Evolutionary conservation across 2,797 vertebrate genomes (phyloP), one percentile per base, ranked within the genome.

Genomic region (Pygocentrus nattereri): DNA sequence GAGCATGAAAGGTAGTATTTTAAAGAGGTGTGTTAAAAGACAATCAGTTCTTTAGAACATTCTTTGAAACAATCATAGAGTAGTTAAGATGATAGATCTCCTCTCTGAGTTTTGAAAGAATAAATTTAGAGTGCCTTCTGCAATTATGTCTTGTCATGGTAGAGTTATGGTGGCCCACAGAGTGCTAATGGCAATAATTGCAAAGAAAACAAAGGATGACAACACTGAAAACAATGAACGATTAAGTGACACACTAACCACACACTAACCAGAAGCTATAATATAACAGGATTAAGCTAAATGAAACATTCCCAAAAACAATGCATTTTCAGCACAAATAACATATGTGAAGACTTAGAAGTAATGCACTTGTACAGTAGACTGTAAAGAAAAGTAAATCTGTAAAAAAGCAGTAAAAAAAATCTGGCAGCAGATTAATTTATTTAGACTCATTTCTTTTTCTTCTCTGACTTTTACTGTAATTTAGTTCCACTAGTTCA

Each of bases 91-190:
- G 59, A 82, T 67, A 69, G 50, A 74, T 80, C 15, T 47, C 41
- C 67, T 52, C 71, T 70, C 56, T 50, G 62, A 69, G 38, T 61
- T 76, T 79, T 78, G 50, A 65, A 67, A 69, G 71, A 58, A 76
- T 47, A 8, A 19, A 27, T 27, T 73, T 83, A 31, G 62, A 65
- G 18, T 21, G 11, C 44, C 31, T 70, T 69, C 70, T 76, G 10
- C 74, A 65, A 80, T 86, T 69, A 77, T 30, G 44, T 62, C 80
- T 34, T 16, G 15, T 84, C 74, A 54, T 31, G 31, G 74, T 47
- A 25, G 68, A 38, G 38, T 72, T 80, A 30, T 71, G 18, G 49
- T 54, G 12, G 8, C 21, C 65, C 12, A 68, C 38, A 44, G 38
- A 13, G n/a, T 68, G 25, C 12, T 44, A 69, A 47, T 11, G 31